Evolutionary conservation across 2,888 invertebrate genomes (phyloP), one percentile per base, ranked within the genome.

Genomic region (Leucania comma): DNA sequence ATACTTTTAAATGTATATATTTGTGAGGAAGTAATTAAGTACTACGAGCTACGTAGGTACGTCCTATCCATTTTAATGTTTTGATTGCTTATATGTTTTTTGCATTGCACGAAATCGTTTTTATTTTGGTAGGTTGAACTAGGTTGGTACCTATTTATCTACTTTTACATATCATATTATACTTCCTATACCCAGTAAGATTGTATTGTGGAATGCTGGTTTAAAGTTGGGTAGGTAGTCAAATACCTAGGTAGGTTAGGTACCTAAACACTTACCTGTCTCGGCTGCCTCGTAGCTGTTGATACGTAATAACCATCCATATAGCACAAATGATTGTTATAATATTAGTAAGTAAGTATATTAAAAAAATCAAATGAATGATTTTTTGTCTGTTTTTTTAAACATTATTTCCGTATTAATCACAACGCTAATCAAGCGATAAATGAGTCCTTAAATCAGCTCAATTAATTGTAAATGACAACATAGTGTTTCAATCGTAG

Each of bases 1-100:
- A 81, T 81, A 78, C 51, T 68, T 38, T 51, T 32, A 67, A 56
- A 67, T 70, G 77, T 60, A 76, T 59, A 53, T 35, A 75, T 38
- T 78, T 66, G 26, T 32, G 29, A 67, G 24, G 42, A 53, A 54
- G 22, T 63, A 22, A 48, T 50, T 50, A 56, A 29, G n/a, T 32
- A 38, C 12, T 73, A 50, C 1, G 5, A 54, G 24, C 20, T 32
- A 35, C 46, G 24, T 56, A 26, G n/a, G 12, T 4, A 58, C 8
- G 10, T 48, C 29, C 17, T 29, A 20, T 4, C 35, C 14, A 38
- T 51, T 53, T 14, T 26, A 20, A 46, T 50, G 22, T 20, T 65
- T 54, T 26, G 22, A 24, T 22, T 29, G 9, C 26, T 14, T 38
- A n/a, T 2, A 3, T 26, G 14, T 46, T 50, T 60, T 60, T 50